A percentile compares a stretch with the other conserved stretches of the same genome.
phyloP scores from a whole-genome alignment of 2,797 vertebrate genomes.

The Hippopotamyrus pictus region DNA sequence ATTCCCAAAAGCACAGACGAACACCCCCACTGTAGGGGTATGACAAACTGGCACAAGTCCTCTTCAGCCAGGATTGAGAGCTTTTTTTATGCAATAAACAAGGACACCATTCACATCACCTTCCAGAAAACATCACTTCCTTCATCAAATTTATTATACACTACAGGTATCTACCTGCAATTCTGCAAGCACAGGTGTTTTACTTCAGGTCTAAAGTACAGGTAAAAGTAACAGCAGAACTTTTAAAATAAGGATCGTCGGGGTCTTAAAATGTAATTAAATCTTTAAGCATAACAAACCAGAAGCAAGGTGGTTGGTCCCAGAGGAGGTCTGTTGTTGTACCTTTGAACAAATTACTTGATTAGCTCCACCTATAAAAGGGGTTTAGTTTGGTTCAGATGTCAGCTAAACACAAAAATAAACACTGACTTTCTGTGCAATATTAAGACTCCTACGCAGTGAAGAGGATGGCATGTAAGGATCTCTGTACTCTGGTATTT shows the following conservation, averaged over 20 bases:
- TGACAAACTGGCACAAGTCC: background rate
- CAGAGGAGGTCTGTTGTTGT: background rate
- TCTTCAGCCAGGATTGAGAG: background rate
- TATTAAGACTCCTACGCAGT: background rate
- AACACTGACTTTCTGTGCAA: background rate
- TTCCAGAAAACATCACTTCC: background rate
- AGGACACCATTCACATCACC: background rate
- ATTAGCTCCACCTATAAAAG: background rate
- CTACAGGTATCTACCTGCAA: background rate
- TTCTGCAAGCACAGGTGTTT: background rate
- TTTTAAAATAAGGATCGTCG: background rate
- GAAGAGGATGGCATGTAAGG: background rate
- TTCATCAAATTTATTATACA: background rate
- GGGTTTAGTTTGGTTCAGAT: background rate
- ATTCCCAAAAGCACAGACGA: background rate
- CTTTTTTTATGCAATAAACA: background rate
- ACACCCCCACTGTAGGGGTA: background rate
- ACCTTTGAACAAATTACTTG: background rate
- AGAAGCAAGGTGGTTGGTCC: background rate
- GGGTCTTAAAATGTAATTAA: background rate
- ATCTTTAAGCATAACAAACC: background rate
- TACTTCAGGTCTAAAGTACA: background rate
- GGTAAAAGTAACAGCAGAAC: slow-evolving; percentile 3
- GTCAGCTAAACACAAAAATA: slow-evolving; percentile 1
- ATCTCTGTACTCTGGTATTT: background rate